A percentile compares a stretch with the other conserved stretches of the same genome.
Conservation (phyloP, 1,140 invertebrate genomes). For the Drepana arcuata region DNA sequence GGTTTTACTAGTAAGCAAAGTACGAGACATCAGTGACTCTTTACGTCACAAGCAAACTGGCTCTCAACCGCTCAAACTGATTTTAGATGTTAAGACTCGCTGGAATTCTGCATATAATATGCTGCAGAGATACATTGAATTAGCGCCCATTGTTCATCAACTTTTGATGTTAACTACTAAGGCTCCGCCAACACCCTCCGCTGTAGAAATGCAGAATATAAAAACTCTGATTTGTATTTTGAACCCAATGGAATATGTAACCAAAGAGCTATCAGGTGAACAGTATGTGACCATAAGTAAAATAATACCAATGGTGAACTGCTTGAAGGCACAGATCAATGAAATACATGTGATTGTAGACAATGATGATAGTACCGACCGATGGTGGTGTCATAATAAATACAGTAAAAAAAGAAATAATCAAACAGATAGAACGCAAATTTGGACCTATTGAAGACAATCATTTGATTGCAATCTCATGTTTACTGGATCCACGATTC, state of each 20-base stretch:
- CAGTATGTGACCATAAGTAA: constrained; percentile 17
- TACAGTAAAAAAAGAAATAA: constrained; percentile 11
- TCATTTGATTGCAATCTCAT: constrained; percentile 12
- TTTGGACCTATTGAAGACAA: constrained; percentile 15
- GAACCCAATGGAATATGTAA: constrained; percentile 16
- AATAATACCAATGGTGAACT: constrained; percentile 15
- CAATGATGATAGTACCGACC: constrained; percentile 7
- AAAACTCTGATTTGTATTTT: constrained; percentile 17
- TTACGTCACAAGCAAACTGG: constrained; percentile 18
- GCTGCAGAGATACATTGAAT: constrained; percentile 16
- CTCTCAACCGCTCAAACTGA: constrained; percentile 15
- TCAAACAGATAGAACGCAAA: constrained; percentile 12
- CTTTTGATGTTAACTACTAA: constrained; percentile 14
- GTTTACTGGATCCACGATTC: constrained; percentile 16
- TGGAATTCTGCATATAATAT: constrained; percentile 19
- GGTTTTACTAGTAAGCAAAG: constrained; percentile 14
- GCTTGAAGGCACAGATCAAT: constrained; percentile 12
- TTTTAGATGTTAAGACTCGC: constrained; percentile 17
- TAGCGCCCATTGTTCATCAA: constrained; percentile 13
- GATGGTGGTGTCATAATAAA: constrained; percentile 6
- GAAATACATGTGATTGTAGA: constrained; percentile 5
- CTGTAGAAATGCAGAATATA: constrained; percentile 16
- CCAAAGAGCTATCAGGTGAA: constrained; percentile 16
- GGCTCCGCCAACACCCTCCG: constrained; percentile 15
- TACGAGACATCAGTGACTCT: constrained; percentile 14